phyloP scores from a whole-genome alignment of 2,113 vertebrate genomes.

The Brachyhypopomus occidentalis region DNA sequence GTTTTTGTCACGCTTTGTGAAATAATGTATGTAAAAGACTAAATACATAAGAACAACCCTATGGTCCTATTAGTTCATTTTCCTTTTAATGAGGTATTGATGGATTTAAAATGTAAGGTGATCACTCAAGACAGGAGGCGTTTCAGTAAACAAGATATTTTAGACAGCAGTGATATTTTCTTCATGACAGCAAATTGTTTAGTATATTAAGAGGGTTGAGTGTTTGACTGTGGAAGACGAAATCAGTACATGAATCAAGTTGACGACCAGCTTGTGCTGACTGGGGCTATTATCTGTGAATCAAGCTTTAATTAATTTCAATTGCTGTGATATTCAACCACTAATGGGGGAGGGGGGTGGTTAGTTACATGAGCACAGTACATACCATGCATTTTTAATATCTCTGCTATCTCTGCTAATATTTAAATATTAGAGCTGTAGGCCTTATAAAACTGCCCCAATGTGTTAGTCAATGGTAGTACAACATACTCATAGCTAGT shows the following conservation, averaged over 20 bases:
- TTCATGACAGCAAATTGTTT: neutral
- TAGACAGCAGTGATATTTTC: neutral
- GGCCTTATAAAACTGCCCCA: too few relatives aligned
- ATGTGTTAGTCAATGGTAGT: too few relatives aligned
- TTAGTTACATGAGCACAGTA: constrained; percentile 9
- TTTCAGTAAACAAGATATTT: neutral
- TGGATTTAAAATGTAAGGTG: neutral
- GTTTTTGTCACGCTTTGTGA: neutral
- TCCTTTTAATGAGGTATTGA: neutral
- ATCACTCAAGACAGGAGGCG: neutral
- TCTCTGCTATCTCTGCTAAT: neutral
- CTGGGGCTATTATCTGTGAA: constrained; percentile 36
- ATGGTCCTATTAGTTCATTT: neutral
- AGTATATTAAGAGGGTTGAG: neutral
- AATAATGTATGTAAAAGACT: neutral
- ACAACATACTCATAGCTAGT: neutral
- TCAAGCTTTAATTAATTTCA: constrained; percentile 36
- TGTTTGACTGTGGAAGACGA: neutral
- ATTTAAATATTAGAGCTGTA: too few relatives aligned
- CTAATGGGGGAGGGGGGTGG: neutral
- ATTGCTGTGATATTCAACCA: constrained; percentile 1
- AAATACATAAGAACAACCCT: neutral
- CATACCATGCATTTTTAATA: constrained; percentile 29
- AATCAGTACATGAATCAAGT: constrained; percentile 12
- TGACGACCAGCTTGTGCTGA: constrained; percentile 22